Base-by-base conservation (phyloP, 2,797 vertebrate genomes). In the Rhinatrema bivittatum region DNA sequence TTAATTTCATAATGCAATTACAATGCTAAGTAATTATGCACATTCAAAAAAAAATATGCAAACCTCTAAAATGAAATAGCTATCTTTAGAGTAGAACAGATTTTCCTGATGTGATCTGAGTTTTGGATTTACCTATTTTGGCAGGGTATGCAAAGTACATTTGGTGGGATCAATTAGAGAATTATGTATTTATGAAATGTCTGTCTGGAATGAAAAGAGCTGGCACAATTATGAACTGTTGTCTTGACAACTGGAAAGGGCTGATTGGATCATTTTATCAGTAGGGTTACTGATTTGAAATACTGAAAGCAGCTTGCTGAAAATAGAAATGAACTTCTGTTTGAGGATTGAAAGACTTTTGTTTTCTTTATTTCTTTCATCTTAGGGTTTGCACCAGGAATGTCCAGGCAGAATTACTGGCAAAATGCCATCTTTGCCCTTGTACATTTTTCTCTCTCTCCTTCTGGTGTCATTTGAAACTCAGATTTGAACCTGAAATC, bases 401-500 rank as follows among this genome's bases (percentile, higher is more conserved):
- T 47, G 60, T 65, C 67, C 60, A 67, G 62, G 66, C 60, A 78
- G 65, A 74, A 74, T 79, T 79, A 55, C 56, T 84, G 79, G 78
- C 75, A 65, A 68, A 70, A 68, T 69, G 70, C 78, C 76, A 74
- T 68, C 70, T 59, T 66, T 70, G 64, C 72, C 76, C 72, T 82
- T 82, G 72, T 76, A 70, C 78, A 79, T 83, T 80, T 43, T 77
- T 65, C 50, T 66, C 50, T 53, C 69, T 25, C 38, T 69, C n/a
- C n/a, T 82, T 79, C 82, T 76, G 77, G 42, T 78, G 79, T 79
- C 79, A 82, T 68, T 70, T 69, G 62, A 55, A 76, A 72, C 70
- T 82, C 67, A 53, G 88, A 91, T 86, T 85, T 79, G 81, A 92
- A 90, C 90, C 87, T 84, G 74, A 71, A 91, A 92, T 93, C 87